A percentile compares a stretch with the other conserved stretches of the same genome.
These are phyloP conservation scores for Cepaea hortensis DNA, from an alignment of 2,888 invertebrate genomes.

Conservation along the genomic window DNA sequence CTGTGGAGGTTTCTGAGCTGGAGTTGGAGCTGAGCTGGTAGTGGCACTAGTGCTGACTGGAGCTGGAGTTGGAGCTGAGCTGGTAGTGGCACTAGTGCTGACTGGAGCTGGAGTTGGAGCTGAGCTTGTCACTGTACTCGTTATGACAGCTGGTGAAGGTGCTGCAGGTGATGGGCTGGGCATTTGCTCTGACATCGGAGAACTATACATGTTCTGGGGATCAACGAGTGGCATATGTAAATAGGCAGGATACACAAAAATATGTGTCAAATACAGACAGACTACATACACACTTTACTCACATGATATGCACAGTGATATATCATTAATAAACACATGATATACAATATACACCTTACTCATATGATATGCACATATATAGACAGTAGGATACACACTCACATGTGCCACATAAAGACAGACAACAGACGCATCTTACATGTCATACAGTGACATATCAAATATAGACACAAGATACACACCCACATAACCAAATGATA, in stretches of 20 bases:
- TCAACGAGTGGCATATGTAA: background rate
- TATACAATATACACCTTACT: too few relatives aligned
- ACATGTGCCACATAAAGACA: too few relatives aligned
- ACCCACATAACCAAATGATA: too few relatives aligned
- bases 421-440: too few relatives aligned
- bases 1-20: slow-evolving; percentile 16
- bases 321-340: background rate
- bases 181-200: background rate
- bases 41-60: background rate
- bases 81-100: slow-evolving; percentile 4
- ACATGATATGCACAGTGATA: background rate
- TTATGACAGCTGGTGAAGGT: background rate
- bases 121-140: slow-evolving; percentile 10
- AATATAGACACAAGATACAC: too few relatives aligned
- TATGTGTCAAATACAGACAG: background rate
- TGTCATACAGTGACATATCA: too few relatives aligned
- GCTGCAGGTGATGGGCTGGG: slow-evolving; percentile 2
- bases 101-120: background rate
- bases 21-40: slow-evolving; percentile 1
- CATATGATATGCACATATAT: too few relatives aligned
- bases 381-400: too few relatives aligned
- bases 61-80: background rate
- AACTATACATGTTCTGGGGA: slow-evolving; percentile 52
- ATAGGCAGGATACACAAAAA: background rate
- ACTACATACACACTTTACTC: background rate